Evolutionary conservation across 2,888 invertebrate species (phyloP).

Genomic region (Synergus umbraculus): DNA sequence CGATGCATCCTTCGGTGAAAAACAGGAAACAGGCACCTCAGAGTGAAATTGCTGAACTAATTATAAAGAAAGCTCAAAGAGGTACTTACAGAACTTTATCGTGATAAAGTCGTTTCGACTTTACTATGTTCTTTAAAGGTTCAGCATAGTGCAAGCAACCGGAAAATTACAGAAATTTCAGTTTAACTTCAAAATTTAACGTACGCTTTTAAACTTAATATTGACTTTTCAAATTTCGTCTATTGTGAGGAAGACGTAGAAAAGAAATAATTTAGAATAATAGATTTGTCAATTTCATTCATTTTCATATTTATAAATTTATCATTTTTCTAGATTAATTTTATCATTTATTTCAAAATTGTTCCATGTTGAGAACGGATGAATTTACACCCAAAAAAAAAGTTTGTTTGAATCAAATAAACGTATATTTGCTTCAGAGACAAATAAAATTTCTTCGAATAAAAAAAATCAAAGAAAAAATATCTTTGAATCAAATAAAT

Average conservation of each 20-base stretch:
- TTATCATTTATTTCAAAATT: too few species aligned
- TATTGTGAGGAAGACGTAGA: too few species aligned
- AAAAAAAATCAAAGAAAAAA: too few species aligned
- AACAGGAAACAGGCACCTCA: conserved; percentile 12
- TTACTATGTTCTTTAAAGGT: conserved; percentile 13
- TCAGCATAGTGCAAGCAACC: conserved; percentile 7
- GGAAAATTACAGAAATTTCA: conserved; percentile 5
- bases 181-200: neutral
- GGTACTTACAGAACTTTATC: conserved; percentile 31
- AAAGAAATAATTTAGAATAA: neutral
- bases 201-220: neutral
- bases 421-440: too few species aligned
- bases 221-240: neutral
- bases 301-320: too few species aligned
- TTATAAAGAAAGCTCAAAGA: conserved; percentile 31
- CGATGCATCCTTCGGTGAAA: conserved; percentile 8
- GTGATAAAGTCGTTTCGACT: conserved; percentile 27
- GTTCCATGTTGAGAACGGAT: too few species aligned
- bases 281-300: too few species aligned
- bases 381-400: too few species aligned
- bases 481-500: too few species aligned
- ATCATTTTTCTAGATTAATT: too few species aligned
- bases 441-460: too few species aligned
- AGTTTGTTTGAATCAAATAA: too few species aligned
- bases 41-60: conserved; percentile 32